Conservation (phyloP, 2,888 invertebrate species). For the Pilophorus perplexus region DNA sequence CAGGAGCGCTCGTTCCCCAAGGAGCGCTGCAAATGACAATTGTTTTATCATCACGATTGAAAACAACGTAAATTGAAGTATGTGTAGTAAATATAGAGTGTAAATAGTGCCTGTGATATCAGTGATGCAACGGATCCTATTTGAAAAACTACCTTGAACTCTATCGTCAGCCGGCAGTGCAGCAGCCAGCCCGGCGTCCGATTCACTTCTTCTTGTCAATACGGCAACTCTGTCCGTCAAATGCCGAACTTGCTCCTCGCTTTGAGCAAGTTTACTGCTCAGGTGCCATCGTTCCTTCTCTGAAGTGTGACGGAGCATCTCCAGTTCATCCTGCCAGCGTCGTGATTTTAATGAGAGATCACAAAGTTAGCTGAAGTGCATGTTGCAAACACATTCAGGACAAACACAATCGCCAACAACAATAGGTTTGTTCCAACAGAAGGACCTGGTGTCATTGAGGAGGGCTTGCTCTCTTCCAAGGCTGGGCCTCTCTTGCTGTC, state of each 20-base stretch:
- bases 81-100: too few species aligned
- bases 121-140: too few species aligned
- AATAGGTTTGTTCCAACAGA: too few species aligned
- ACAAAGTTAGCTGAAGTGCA: too few species aligned
- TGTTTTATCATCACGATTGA: not conserved
- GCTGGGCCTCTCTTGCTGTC: too few species aligned
- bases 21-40: constrained; percentile 53
- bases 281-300: constrained; percentile 68
- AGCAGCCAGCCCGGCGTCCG: constrained; percentile 50
- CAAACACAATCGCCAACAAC: too few species aligned
- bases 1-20: constrained; percentile 65
- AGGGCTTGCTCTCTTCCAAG: too few species aligned
- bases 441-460: too few species aligned
- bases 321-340: constrained; percentile 84
- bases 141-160: constrained; percentile 54
- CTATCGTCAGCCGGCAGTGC: constrained; percentile 55
- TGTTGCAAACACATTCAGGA: too few species aligned
- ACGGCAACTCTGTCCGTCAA: constrained; percentile 63
- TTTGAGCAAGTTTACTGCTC: constrained; percentile 67
- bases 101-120: too few species aligned
- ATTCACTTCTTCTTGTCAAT: constrained; percentile 56
- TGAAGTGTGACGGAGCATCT: constrained; percentile 69
- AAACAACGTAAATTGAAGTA: not conserved
- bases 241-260: constrained; percentile 72
- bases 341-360: too few species aligned